phyloP scores from a whole-genome alignment of 2,113 vertebrate genomes.

The Phaetusa simplex region DNA sequence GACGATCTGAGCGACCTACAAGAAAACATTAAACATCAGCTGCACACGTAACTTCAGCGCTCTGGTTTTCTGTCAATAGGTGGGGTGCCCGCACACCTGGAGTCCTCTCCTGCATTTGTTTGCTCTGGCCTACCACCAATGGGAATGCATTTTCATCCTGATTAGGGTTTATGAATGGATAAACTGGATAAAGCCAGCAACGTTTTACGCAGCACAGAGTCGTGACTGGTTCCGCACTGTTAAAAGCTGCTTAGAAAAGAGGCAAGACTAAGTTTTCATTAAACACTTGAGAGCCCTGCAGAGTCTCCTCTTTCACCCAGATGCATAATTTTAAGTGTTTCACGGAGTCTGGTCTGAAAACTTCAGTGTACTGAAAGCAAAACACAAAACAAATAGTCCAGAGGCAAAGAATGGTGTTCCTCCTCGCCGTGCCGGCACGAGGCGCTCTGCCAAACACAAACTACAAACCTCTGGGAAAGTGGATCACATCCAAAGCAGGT shows the following conservation, averaged over 20 bases:
- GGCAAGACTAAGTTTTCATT: background rate
- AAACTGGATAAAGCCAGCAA: background rate
- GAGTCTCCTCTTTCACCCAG: background rate
- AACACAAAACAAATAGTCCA: background rate
- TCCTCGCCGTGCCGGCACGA: fast-evolving
- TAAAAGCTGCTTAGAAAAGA: background rate
- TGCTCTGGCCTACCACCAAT: background rate
- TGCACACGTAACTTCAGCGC: fast-evolving
- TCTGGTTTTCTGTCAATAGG: background rate
- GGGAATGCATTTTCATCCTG: background rate
- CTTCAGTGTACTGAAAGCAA: background rate
- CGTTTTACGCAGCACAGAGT: background rate
- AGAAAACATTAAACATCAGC: background rate
- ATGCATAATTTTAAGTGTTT: background rate
- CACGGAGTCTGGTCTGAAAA: background rate
- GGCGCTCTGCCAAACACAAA: background rate
- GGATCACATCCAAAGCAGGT: background rate
- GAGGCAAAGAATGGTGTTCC: background rate
- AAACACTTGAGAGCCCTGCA: background rate
- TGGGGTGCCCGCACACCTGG: background rate
- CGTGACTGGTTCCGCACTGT: background rate
- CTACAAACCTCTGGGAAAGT: background rate
- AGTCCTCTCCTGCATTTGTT: background rate
- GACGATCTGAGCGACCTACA: constrained; percentile 92
- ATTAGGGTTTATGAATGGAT: background rate